These are phyloP conservation scores for Zootermopsis nevadensis DNA, from an alignment of 2,888 invertebrate species.

Conservation along the genomic window DNA sequence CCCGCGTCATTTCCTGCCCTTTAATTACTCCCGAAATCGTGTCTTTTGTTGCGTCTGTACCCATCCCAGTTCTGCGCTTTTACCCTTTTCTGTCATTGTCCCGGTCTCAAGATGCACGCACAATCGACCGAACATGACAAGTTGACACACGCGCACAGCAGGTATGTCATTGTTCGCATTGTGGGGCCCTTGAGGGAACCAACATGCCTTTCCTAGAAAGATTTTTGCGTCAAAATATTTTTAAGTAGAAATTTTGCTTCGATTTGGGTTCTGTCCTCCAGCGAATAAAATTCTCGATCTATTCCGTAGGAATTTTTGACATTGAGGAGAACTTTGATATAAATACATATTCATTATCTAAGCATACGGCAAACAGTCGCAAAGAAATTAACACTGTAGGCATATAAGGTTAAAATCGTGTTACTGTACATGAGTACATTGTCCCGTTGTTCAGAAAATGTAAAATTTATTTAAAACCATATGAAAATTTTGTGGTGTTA, in stretches of 20 bases:
- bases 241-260: background rate
- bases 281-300: no score
- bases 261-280: no score
- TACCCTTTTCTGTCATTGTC: conserved; percentile 22
- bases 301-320: no score
- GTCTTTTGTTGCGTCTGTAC: conserved; percentile 18
- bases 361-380: no score
- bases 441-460: no score
- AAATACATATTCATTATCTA: no score
- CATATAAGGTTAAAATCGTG: no score
- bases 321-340: no score
- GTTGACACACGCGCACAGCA: conserved; percentile 6
- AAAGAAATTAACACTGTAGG: no score
- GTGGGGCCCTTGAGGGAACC: background rate
- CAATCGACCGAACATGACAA: conserved; percentile 2
- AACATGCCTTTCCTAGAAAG: background rate
- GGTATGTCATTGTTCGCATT: background rate
- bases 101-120: background rate
- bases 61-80: background rate
- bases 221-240: conserved; percentile 4
- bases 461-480: no score
- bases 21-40: conserved; percentile 24
- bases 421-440: no score
- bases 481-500: no score
- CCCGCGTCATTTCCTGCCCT: conserved; percentile 30